Percentiles rank a stretch among this genome's conserved stretches.
These are phyloP conservation scores for Ectobius pallidus DNA, from an alignment of 2,888 invertebrate species.

Conservation along the genomic window DNA sequence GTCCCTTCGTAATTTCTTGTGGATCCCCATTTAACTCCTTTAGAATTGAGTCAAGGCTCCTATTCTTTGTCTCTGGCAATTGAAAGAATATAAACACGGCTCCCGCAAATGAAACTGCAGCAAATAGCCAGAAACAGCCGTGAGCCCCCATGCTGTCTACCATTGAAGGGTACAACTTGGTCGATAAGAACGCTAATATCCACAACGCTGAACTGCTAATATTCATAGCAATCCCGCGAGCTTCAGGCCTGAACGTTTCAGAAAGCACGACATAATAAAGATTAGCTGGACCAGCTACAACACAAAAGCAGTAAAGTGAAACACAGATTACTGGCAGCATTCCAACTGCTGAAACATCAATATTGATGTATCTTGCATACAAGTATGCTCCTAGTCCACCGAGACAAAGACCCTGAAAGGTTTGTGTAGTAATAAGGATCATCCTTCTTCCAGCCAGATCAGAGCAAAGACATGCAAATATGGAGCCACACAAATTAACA, in stretches of 20 bases:
- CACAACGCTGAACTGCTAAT: constrained; percentile 47
- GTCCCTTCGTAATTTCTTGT: too few relatives aligned
- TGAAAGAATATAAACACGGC: constrained; percentile 52
- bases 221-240: constrained; percentile 28
- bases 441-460: constrained; percentile 57
- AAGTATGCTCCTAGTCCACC: constrained; percentile 50
- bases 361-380: constrained; percentile 45
- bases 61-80: constrained; percentile 58
- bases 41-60: constrained; percentile 55
- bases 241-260: constrained; percentile 35
- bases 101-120: constrained; percentile 51
- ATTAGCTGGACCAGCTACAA: background rate
- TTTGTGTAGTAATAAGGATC: constrained; percentile 55
- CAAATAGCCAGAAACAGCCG: constrained; percentile 56
- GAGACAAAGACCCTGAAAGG: constrained; percentile 50
- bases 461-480: constrained; percentile 48
- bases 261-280: constrained; percentile 31
- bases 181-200: constrained; percentile 53
- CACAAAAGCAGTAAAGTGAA: constrained; percentile 27
- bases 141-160: constrained; percentile 53
- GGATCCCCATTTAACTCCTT: constrained; percentile 45
- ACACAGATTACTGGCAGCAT: constrained; percentile 33
- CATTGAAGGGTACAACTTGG: constrained; percentile 55
- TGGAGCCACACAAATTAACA: constrained; percentile 52
- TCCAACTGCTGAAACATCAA: constrained; percentile 31